Conservation (phyloP, 2,888 invertebrate species). For the Rhingia rostrata region DNA sequence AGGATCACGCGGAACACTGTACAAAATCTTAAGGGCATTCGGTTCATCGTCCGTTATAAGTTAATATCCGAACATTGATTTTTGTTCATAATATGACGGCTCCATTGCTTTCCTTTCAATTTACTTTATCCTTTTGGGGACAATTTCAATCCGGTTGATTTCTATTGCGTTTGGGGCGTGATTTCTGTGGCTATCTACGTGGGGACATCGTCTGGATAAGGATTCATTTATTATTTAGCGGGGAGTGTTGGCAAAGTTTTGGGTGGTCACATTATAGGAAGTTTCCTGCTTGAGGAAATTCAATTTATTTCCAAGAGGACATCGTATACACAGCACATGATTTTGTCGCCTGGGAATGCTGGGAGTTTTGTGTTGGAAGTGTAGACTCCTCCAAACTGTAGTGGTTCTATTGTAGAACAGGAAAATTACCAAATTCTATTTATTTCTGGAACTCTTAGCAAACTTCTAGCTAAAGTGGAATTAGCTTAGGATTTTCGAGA, state of each 20-base stretch:
- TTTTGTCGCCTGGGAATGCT: constrained; percentile 58
- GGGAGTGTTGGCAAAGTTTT: constrained; percentile 60
- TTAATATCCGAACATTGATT: constrained; percentile 74
- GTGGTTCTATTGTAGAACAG: constrained; percentile 43
- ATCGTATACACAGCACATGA: constrained; percentile 41
- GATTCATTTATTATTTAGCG: constrained; percentile 71
- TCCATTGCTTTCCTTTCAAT: constrained; percentile 70
- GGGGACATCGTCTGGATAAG: constrained; percentile 59
- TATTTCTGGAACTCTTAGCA: constrained; percentile 52
- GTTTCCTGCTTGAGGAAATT: constrained; percentile 73
- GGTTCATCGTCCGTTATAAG: constrained; percentile 73
- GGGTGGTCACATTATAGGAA: constrained; percentile 62
- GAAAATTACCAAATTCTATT: constrained; percentile 63
- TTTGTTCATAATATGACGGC: constrained; percentile 70
- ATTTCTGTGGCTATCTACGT: constrained; percentile 59
- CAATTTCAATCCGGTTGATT: constrained; percentile 73
- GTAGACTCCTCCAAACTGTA: constrained; percentile 32
- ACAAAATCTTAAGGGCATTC: constrained; percentile 59
- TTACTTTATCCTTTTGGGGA: constrained; percentile 72
- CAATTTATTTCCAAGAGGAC: constrained; percentile 67
- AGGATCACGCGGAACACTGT: constrained; percentile 40
- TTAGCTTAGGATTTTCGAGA: constrained; percentile 44
- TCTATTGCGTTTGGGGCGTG: constrained; percentile 69
- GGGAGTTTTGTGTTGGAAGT: constrained; percentile 27
- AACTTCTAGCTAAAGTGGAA: constrained; percentile 43